Conservation (phyloP, 2,113 vertebrate genomes). For the Artemisiospiza belli region DNA sequence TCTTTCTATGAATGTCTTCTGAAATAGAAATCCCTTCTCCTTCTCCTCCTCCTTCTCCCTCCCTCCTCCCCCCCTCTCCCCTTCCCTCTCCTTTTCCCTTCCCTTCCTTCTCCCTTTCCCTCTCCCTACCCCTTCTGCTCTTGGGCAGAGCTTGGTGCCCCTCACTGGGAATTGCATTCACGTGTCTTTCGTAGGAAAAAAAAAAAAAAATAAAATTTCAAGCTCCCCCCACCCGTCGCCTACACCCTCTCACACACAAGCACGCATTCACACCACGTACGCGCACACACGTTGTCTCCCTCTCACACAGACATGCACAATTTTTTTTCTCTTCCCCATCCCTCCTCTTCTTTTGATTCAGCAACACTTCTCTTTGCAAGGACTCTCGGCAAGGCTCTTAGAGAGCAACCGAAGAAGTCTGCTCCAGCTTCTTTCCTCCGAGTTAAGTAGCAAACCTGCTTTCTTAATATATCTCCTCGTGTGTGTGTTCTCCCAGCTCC, state of each 20-base stretch:
- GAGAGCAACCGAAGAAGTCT: slow-evolving; percentile 62
- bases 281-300: not conserved
- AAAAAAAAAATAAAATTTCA: not conserved
- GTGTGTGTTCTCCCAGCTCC: not conserved
- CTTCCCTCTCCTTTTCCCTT: not conserved
- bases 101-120: not conserved
- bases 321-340: not conserved
- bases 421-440: slow-evolving; percentile 24
- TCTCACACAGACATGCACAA: not conserved
- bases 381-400: not conserved
- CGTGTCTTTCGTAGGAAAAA: not conserved
- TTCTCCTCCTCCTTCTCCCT: not conserved
- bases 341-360: not conserved
- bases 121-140: not conserved
- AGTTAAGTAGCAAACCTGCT: slow-evolving; percentile 12
- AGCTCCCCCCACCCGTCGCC: not conserved
- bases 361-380: not conserved
- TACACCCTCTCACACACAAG: not conserved
- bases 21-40: slow-evolving; percentile 2
- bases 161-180: slow-evolving; percentile 7
- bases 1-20: not conserved
- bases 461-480: not conserved
- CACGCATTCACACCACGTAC: not conserved
- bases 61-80: too few relatives aligned
- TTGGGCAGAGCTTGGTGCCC: not conserved